Conservation (phyloP, 1,140 invertebrate genomes). For the Notospermus geniculatus region DNA sequence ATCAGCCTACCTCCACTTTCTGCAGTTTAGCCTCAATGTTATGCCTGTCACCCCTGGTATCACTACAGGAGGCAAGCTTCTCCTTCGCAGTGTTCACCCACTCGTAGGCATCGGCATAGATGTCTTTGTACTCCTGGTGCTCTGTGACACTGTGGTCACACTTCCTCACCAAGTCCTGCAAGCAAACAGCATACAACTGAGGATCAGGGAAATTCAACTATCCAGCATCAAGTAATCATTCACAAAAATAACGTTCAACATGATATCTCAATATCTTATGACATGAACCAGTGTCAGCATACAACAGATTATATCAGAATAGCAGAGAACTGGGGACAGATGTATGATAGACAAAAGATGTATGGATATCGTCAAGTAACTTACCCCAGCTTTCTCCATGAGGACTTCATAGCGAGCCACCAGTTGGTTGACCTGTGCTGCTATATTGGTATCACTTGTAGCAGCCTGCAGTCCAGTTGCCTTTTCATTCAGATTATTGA, state of each 20-base stretch:
- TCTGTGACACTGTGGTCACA: constrained; percentile 83
- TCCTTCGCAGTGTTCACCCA: constrained; percentile 74
- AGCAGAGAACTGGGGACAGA: too few relatives aligned
- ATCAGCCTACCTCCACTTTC: constrained; percentile 68
- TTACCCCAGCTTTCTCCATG: constrained; percentile 67
- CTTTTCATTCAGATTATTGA: constrained; percentile 82
- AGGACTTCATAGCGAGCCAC: constrained; percentile 76
- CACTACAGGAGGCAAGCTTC: constrained; percentile 84
- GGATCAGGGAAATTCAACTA: too few relatives aligned
- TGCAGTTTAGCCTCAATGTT: constrained; percentile 87
- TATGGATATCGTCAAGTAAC: too few relatives aligned
- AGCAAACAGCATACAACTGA: constrained; percentile 38
- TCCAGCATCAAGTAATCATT: too few relatives aligned
- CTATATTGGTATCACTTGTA: constrained; percentile 77
- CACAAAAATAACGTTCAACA: too few relatives aligned
- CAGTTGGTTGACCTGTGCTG: constrained; percentile 79
- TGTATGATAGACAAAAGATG: constrained; percentile 7
- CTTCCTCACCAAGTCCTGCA: constrained; percentile 74
- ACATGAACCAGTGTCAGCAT: too few relatives aligned
- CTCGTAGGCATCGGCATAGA: constrained; percentile 45
- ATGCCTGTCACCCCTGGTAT: constrained; percentile 81
- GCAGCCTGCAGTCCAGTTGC: constrained; percentile 83
- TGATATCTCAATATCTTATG: too few relatives aligned
- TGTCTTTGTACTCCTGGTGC: constrained; percentile 60
- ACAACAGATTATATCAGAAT: too few relatives aligned